Evolutionary conservation across 2,797 vertebrate genomes (phyloP).

Genomic region (Artibeus lituratus): DNA sequence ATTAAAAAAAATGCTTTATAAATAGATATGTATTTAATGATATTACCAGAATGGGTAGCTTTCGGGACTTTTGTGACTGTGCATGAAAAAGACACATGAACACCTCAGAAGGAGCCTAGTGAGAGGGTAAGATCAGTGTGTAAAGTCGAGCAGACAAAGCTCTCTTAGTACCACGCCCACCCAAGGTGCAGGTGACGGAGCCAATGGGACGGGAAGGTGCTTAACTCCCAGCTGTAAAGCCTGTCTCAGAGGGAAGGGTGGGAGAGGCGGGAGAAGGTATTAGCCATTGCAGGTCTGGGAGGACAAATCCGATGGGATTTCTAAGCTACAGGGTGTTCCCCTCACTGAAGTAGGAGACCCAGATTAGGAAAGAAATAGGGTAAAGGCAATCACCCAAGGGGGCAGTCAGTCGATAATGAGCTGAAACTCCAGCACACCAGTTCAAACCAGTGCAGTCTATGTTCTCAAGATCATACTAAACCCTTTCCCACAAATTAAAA

Average conservation of each 20-base stretch:
- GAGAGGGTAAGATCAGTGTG: not conserved
- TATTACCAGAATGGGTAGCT: not conserved
- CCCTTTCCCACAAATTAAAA: not conserved
- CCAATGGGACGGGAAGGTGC: accelerated
- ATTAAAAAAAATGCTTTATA: not conserved
- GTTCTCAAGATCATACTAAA: not conserved
- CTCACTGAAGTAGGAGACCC: not conserved
- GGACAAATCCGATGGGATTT: not conserved
- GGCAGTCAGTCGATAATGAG: not conserved
- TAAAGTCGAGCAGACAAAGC: not conserved
- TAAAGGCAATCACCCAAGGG: not conserved
- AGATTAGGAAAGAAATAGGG: not conserved
- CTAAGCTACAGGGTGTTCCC: not conserved
- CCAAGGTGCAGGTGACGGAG: not conserved
- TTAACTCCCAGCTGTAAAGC: not conserved
- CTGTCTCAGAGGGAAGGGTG: not conserved
- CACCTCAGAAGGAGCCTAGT: not conserved
- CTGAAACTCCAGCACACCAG: not conserved
- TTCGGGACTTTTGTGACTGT: not conserved
- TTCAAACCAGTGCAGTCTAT: not conserved
- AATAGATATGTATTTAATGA: not conserved
- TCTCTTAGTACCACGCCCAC: not conserved
- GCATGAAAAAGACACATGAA: not conserved
- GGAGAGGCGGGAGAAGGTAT: not conserved
- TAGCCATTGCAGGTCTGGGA: no score